Evolutionary conservation across 2,888 invertebrate species (phyloP).

Genomic region (Tipula vernalis): DNA sequence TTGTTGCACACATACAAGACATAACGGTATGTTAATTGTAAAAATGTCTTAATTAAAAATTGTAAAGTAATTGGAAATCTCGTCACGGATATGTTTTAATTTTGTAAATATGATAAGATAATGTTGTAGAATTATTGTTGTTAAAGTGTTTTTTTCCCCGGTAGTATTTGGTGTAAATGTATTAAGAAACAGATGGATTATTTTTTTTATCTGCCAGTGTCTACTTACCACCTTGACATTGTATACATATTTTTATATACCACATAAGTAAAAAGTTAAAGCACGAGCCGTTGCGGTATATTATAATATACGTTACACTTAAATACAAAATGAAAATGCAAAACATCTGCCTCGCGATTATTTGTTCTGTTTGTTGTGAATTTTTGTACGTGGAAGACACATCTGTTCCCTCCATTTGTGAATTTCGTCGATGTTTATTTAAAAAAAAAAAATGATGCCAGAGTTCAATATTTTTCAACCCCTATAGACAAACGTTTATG

Average conservation of each 20-base stretch:
- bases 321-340: neutral
- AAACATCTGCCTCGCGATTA: neutral
- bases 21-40: neutral
- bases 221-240: neutral
- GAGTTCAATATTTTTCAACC: neutral
- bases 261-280: neutral
- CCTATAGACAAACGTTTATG: neutral
- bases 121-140: neutral
- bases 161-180: neutral
- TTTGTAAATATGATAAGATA: neutral
- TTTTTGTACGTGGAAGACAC: neutral
- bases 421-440: neutral
- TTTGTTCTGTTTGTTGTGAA: neutral
- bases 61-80: neutral
- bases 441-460: neutral
- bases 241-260: neutral
- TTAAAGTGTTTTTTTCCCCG: neutral
- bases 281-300: neutral
- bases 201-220: neutral
- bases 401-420: neutral
- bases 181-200: neutral
- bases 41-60: neutral
- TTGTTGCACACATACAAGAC: neutral
- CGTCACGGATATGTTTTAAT: neutral
- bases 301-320: no score